phyloP scores from a whole-genome alignment of 1,140 invertebrate genomes.

The Melanaphis sacchari region DNA sequence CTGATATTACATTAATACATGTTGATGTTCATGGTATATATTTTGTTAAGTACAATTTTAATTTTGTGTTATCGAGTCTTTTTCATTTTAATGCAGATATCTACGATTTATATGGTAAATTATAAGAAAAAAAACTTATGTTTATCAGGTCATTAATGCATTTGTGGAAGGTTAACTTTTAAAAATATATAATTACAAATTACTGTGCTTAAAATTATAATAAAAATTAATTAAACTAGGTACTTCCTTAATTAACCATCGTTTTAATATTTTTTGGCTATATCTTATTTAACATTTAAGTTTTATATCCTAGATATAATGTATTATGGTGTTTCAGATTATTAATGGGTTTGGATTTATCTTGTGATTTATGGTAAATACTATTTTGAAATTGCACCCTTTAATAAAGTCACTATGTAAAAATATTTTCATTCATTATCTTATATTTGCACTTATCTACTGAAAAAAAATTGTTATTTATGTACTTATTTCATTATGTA shows the following conservation, averaged over 20 bases:
- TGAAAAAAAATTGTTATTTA: not conserved
- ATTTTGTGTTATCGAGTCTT: no score
- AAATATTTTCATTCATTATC: not conserved
- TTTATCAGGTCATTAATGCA: not conserved
- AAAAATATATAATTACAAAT: not conserved
- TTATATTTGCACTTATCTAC: not conserved
- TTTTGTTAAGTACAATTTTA: no score
- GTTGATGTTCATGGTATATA: not conserved
- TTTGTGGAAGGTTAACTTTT: not conserved
- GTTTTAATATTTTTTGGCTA: not conserved
- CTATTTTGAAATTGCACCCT: not conserved
- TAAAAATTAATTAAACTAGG: no score
- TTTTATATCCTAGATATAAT: not conserved
- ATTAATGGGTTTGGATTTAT: slow-evolving; percentile 26
- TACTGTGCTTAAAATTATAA: not conserved
- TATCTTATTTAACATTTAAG: not conserved
- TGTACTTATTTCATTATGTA: not conserved
- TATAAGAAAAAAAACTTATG: no score
- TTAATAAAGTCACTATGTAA: not conserved
- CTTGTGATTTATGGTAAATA: slow-evolving; percentile 6
- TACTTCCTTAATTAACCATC: not conserved
- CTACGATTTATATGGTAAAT: no score
- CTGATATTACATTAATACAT: not conserved
- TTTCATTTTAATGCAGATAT: no score
- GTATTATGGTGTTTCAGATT: slow-evolving; percentile 35